These are phyloP conservation scores for Amazona vittata DNA, from an alignment of 2,113 vertebrate genomes.

Conservation along the genomic window DNA sequence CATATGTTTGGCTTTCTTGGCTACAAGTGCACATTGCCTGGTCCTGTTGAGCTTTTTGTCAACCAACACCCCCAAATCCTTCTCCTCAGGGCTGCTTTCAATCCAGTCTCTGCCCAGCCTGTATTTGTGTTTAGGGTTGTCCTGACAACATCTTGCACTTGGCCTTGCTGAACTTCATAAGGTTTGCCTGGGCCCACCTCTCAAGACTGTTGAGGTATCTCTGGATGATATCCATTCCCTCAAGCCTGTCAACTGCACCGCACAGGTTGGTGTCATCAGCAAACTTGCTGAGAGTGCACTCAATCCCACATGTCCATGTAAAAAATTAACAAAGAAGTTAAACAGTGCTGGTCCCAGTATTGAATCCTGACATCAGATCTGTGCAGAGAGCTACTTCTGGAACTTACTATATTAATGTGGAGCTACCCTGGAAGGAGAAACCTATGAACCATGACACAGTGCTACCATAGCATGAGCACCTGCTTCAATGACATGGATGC, in stretches of 20 bases:
- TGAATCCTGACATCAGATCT: not conserved
- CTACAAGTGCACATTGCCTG: not conserved
- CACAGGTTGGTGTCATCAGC: not conserved
- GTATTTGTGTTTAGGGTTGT: not conserved
- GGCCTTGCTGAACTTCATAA: not conserved
- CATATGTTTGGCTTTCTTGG: not conserved
- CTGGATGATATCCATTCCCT: not conserved
- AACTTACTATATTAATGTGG: not conserved
- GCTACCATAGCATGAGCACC: not conserved
- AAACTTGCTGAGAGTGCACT: not conserved
- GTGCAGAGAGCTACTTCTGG: not conserved
- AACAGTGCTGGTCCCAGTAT: not conserved
- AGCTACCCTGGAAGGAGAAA: not conserved
- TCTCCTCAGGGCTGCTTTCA: not conserved
- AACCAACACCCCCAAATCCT: not conserved
- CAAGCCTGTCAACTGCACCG: not conserved
- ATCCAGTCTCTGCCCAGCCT: not conserved
- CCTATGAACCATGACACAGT: rapidly evolving
- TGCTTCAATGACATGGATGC: not conserved
- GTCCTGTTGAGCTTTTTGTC: not conserved
- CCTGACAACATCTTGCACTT: not conserved
- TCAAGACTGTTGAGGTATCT: not conserved
- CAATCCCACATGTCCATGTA: not conserved
- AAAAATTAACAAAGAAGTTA: not conserved
- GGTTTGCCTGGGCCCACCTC: not conserved